Evolutionary conservation across 2,113 vertebrate genomes (phyloP), one percentile per base, ranked within the genome.

Genomic region (Polypterus bichir): DNA sequence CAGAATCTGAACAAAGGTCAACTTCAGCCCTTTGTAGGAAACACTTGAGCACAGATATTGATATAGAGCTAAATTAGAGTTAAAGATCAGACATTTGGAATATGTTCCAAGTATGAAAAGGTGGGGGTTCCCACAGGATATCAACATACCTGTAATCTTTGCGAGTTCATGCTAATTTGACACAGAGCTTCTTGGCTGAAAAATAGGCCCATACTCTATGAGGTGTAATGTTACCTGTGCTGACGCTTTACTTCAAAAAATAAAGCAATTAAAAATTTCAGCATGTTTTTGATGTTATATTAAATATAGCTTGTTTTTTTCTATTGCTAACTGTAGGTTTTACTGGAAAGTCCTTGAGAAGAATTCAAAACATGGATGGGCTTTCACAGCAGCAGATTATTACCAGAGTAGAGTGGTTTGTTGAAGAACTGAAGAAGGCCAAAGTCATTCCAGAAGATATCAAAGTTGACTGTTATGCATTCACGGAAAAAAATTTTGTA

Each of bases 321-420:
- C 74, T 72, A 48, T 54, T 62, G 64, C 52, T 73, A 48, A 70
- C 67, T 79, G 61, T 71, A 70, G 55, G 49, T 66, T 76, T 75
- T 68, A 66, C 64, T 46, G 54, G 61, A 4, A 60, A 65, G 64
- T 48, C 56, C 44, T 59, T 64, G 44, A 74, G 68, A 58, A 75
- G 73, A 65, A 65, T 70, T 57, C 53, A 69, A 8, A 61, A 61
- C 47, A 47, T 70, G 47, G 63, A 67, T 68, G 48, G 63, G 49
- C 46, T 59, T 55, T 60, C 53, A 46, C 48, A 69, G 46, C 59
- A 63, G 53, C 61, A 77, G 59, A 57, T 69, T 69, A 67, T 70
- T 66, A 55, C 45, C 48, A 11, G 63, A 62, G 61, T 62, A 9
- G 44, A 59, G 59, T 65, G 62, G 64, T 60, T 72, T 65, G 67